Conservation (phyloP, 2,888 invertebrate species). For the Chrysolina americana region DNA sequence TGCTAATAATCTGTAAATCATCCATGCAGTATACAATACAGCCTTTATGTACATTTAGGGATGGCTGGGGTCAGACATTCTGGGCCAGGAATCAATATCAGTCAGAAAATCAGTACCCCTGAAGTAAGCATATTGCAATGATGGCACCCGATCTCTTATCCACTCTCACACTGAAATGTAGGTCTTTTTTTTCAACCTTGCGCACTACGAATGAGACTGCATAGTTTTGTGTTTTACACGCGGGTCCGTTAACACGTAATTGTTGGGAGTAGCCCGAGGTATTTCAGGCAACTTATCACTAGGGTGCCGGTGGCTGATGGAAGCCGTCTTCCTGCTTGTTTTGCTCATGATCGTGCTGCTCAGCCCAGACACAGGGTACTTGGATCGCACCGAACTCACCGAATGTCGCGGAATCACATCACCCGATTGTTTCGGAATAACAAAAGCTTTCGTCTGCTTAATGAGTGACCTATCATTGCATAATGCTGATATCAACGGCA, state of each 20-base stretch:
- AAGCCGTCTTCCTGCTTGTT: slow-evolving; percentile 73
- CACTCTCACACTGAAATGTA: slow-evolving; percentile 64
- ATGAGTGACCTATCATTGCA: slow-evolving; percentile 93
- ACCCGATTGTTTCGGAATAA: slow-evolving; percentile 79
- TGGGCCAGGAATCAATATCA: slow-evolving; percentile 36
- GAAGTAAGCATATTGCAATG: slow-evolving; percentile 64
- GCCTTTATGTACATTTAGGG: slow-evolving; percentile 60
- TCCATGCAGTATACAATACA: slow-evolving; percentile 56
- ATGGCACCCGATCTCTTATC: slow-evolving; percentile 67
- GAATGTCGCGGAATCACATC: slow-evolving; percentile 66
- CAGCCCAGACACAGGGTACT: slow-evolving; percentile 79
- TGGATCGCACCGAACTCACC: slow-evolving; percentile 70
- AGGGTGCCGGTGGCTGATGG: slow-evolving; percentile 79
- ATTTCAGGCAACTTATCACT: slow-evolving; percentile 83
- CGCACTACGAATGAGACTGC: slow-evolving; percentile 64
- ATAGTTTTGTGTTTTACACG: slow-evolving; percentile 67
- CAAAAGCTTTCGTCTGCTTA: slow-evolving; percentile 90
- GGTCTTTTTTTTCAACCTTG: slow-evolving; percentile 31
- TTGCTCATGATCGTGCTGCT: slow-evolving; percentile 74
- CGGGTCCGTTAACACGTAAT: slow-evolving; percentile 74
- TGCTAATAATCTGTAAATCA: slow-evolving; percentile 58
- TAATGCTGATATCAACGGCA: slow-evolving; percentile 92
- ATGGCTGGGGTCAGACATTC: slow-evolving; percentile 48
- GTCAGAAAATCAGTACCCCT: slow-evolving; percentile 50
- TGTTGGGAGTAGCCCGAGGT: slow-evolving; percentile 79